A percentile compares a stretch with the other conserved stretches of the same genome.
phyloP scores from a whole-genome alignment of 2,888 invertebrate species.

The Drosophila lacicola region DNA sequence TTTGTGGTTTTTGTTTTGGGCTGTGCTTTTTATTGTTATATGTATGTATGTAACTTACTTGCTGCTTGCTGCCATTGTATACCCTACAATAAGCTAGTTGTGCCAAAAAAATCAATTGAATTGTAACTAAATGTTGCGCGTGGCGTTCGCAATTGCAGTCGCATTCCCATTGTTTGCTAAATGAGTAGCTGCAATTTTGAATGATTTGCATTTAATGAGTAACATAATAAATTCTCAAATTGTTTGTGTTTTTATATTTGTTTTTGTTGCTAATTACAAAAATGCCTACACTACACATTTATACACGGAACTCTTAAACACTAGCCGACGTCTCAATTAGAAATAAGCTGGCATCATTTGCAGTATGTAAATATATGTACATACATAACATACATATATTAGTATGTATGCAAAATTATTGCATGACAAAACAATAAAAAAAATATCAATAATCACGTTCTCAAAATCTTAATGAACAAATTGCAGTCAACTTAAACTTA shows the following conservation, averaged over 20 bases:
- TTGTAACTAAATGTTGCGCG: conserved; percentile 58
- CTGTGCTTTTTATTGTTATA: conserved; percentile 34
- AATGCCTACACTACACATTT: conserved; percentile 77
- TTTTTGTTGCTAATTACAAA: conserved; percentile 72
- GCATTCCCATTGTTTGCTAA: conserved; percentile 22
- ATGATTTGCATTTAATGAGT: conserved; percentile 30
- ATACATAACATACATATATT: conserved; percentile 5
- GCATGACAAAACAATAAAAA: conserved; percentile 58
- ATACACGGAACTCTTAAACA: conserved; percentile 68
- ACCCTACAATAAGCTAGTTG: conserved; percentile 66
- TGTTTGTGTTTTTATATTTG: conserved; percentile 41
- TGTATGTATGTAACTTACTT: conserved; percentile 17
- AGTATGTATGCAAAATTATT: conserved; percentile 34
- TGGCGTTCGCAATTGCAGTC: conserved; percentile 25
- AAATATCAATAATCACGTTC: conserved; percentile 69
- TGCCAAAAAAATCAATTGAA: conserved; percentile 67
- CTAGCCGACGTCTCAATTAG: conserved; percentile 71
- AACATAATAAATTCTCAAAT: conserved; percentile 76
- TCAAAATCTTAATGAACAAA: conserved; percentile 43
- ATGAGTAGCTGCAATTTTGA: conserved; percentile 18
- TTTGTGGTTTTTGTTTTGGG: conserved; percentile 20
- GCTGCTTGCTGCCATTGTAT: conserved; percentile 22
- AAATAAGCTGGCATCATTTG: conserved; percentile 65
- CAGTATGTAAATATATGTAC: conserved; percentile 21
- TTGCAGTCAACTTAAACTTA: conserved; percentile 76